Evolutionary conservation across 2,797 vertebrate species (phyloP).

Genomic region (Sphenodon punctatus): DNA sequence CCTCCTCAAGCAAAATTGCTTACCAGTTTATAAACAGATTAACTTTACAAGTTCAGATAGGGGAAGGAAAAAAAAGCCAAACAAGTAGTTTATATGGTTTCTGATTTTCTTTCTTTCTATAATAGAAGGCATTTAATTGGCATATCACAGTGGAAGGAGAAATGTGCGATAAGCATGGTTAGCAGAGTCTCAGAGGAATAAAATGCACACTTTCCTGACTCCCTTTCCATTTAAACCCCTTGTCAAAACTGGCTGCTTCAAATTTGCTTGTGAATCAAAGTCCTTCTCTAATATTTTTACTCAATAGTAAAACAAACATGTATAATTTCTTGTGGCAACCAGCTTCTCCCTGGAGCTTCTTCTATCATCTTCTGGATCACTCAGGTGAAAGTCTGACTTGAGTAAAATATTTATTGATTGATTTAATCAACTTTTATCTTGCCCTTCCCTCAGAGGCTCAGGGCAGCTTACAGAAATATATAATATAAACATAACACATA

Average conservation of each 20-base stretch:
- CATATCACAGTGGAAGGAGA: not conserved
- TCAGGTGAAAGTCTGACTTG: too few species aligned
- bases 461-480: too few species aligned
- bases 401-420: too few species aligned
- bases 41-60: constrained; percentile 15
- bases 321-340: not conserved
- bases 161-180: not conserved
- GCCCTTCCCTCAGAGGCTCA: too few species aligned
- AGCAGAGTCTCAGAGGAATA: not conserved
- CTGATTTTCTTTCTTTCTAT: not conserved
- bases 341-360: not conserved
- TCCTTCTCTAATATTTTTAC: accelerated
- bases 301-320: not conserved
- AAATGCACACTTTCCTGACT: not conserved
- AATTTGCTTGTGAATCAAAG: not conserved
- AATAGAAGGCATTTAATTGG: not conserved
- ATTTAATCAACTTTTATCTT: too few species aligned
- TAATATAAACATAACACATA: too few species aligned
- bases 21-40: constrained; percentile 17
- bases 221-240: not conserved
- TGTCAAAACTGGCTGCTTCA: not conserved
- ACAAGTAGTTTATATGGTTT: not conserved
- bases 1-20: constrained; percentile 33
- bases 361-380: too few species aligned
- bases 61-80: not conserved